These are phyloP conservation scores for Erithacus rubecula DNA, from an alignment of 2,797 vertebrate species.

Conservation along the genomic window DNA sequence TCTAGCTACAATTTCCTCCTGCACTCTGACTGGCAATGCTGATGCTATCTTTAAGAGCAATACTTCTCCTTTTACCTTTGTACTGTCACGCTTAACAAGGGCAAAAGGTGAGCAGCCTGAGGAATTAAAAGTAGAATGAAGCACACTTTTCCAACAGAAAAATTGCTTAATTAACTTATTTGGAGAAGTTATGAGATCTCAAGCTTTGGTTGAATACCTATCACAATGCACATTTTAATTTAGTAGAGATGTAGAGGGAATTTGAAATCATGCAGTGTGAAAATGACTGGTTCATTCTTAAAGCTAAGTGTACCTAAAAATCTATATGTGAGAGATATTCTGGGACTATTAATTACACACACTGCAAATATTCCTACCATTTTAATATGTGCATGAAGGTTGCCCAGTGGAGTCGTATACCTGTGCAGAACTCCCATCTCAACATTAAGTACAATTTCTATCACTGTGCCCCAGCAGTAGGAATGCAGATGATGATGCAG, in stretches of 20 bases:
- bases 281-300: neutral
- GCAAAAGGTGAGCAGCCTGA: slow-evolving; percentile 5
- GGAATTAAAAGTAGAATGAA: slow-evolving; percentile 2
- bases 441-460: rapidly evolving
- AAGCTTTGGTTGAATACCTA: neutral
- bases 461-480: neutral
- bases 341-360: neutral
- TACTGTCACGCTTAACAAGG: neutral
- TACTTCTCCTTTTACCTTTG: neutral
- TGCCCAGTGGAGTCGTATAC: neutral
- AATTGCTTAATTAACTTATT: neutral
- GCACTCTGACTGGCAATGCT: neutral
- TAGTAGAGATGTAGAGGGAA: neutral
- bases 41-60: neutral
- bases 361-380: neutral
- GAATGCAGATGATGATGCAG: neutral
- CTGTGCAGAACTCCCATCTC: neutral
- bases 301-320: neutral
- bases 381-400: neutral
- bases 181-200: neutral
- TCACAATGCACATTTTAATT: neutral
- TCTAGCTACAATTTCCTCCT: neutral
- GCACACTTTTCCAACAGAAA: neutral
- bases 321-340: neutral
- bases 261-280: neutral